Base-by-base conservation (phyloP, 2,888 invertebrate species). In the Andricus quercusramuli region DNA sequence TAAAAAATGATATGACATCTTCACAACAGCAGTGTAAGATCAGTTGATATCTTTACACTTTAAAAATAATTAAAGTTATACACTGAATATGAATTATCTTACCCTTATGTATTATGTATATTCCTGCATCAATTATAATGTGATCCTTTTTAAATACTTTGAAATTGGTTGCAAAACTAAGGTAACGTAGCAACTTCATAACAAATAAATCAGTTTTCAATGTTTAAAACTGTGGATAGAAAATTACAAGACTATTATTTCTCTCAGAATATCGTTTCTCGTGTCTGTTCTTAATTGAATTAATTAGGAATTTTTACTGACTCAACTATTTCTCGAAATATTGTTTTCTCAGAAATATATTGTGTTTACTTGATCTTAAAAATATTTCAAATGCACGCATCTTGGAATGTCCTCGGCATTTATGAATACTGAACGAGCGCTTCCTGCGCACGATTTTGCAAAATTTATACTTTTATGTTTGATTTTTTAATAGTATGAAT, bases 91-190 rank as follows among this genome's bases (percentile, higher is more conserved):
- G 17, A 47, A 22, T 68, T 47, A 68, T 47, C 3, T 25, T 25
- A 68, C n/a, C 22, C 25, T 44, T 17, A 68, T 66, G 32, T 66
- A 37, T 66, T 66, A 47, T 68, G 68, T 44, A 44, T 47, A 68
- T 47, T 68, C 2, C 22, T 47, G 68, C 47, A n/a, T 44, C 8
- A 1, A 68, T 22, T 68, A 68, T 15, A 68, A n/a, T 44, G 25
- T 68, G 22, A 68, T 17, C 44, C 13, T 47, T 68, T 47, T 44
- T 68, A 8, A 41, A 22, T 9, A 25, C 41, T 44, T 22, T 47
- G 25, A 20, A 68, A 22, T 41, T 47, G 8, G 6, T 68, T 44
- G 67, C 51, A 51, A 37, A n/a, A 67, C 13, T 66, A 20, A n/a
- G 32, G 37, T 66, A 66, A 67, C 47, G 17, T 51, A 20, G 17